Percentiles rank a stretch among this genome's conserved stretches.
phyloP scores from a whole-genome alignment of 1,140 invertebrate species.

The Scylla paramamosain region DNA sequence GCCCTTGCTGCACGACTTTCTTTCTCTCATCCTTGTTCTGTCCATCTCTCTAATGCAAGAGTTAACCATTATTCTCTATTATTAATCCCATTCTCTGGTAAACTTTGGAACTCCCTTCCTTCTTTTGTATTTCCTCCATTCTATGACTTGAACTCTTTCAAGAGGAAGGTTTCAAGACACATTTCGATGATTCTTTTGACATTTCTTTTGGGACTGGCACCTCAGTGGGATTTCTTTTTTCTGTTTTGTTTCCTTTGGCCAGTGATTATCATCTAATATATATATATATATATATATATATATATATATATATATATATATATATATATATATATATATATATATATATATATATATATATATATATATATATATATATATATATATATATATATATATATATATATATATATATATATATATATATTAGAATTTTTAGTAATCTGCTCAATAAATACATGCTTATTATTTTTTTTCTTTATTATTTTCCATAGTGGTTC shows the following conservation, averaged over 20 bases:
- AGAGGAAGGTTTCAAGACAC: too few species aligned
- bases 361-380: constrained; percentile 39
- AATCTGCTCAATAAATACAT: not conserved
- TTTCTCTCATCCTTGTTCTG: too few species aligned
- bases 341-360: constrained; percentile 32
- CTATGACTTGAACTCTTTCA: too few species aligned
- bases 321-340: not conserved
- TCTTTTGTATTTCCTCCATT: too few species aligned
- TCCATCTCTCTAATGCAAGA: too few species aligned
- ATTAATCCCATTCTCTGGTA: not conserved
- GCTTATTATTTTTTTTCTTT: not conserved
- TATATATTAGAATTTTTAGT: not conserved
- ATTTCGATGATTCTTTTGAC: too few species aligned
- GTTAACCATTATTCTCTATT: not conserved
- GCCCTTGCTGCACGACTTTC: too few species aligned
- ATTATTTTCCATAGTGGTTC: not conserved
- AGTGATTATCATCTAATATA: not conserved
- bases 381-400: constrained; percentile 52
- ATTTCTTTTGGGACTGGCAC: not conserved
- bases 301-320: not conserved
- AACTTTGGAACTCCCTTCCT: too few species aligned
- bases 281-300: not conserved
- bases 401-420: constrained; percentile 49
- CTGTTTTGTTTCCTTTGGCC: not conserved
- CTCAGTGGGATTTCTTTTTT: not conserved